Conservation (phyloP, 2,888 invertebrate species). For the Lamellibrachia satsuma region DNA sequence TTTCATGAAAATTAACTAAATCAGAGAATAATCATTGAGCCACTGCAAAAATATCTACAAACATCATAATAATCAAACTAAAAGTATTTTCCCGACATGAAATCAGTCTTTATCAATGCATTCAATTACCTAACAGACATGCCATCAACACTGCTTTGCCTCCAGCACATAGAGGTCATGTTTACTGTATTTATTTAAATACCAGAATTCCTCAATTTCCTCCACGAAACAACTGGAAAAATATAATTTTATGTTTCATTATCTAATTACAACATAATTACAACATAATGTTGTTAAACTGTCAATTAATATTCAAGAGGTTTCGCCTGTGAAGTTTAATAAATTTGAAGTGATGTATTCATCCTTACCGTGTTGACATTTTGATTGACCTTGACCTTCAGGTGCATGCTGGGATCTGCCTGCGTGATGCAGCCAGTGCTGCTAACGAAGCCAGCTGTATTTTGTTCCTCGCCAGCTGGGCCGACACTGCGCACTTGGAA, state of each 20-base stretch:
- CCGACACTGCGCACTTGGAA: not conserved
- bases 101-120: no score
- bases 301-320: not conserved
- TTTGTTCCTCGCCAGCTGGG: constrained; percentile 24
- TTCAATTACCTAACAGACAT: no score
- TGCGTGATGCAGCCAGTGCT: constrained; percentile 45
- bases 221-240: not conserved
- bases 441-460: constrained; percentile 43
- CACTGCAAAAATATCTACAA: no score
- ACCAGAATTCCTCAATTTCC: no score
- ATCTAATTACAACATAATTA: not conserved
- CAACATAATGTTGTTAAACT: not conserved
- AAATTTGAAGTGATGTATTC: not conserved
- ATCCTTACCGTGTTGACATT: constrained; percentile 45
- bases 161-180: no score
- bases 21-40: no score
- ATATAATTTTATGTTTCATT: not conserved
- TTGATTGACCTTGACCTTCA: constrained; percentile 40
- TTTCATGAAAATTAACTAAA: no score
- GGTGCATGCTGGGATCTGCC: constrained; percentile 41
- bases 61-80: no score
- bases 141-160: no score
- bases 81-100: no score
- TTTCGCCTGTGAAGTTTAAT: not conserved
- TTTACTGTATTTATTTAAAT: no score